Conservation (phyloP, 1,140 invertebrate genomes). For the Drosophila obscura region DNA sequence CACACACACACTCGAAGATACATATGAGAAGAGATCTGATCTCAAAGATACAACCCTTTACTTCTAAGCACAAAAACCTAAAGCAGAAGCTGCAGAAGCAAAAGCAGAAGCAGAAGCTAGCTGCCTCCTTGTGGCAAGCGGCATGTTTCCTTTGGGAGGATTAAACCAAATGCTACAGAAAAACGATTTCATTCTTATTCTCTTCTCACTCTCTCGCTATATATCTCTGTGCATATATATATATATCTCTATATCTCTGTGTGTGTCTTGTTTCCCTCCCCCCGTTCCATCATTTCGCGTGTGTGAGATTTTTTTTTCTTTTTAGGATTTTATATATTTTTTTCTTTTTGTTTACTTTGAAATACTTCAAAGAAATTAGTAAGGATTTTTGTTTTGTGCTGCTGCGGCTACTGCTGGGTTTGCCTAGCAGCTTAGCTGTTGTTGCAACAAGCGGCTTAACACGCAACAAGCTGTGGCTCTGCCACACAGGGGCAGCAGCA, state of each 20-base stretch:
- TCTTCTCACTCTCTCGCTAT: too few species aligned
- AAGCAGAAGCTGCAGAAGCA: conserved; percentile 7
- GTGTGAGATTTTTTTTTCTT: conserved; percentile 50
- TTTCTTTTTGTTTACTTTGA: conserved; percentile 33
- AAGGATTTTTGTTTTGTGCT: conserved; percentile 20
- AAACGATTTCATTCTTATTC: conserved; percentile 39
- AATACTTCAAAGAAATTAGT: conserved; percentile 45
- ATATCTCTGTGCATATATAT: too few species aligned
- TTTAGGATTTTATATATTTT: conserved; percentile 10
- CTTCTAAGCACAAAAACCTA: conserved; percentile 60
- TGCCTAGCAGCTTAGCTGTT: conserved; percentile 58
- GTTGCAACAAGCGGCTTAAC: conserved; percentile 75
- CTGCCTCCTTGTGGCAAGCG: conserved; percentile 46
- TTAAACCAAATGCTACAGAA: conserved; percentile 76
- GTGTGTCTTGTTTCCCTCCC: too few species aligned
- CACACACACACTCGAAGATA: conserved; percentile 8
- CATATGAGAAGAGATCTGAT: conserved; percentile 17
- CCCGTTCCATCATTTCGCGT: conserved; percentile 11
- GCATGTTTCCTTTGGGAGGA: conserved; percentile 76
- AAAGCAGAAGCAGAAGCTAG: conserved; percentile 7
- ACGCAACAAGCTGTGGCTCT: conserved; percentile 29
- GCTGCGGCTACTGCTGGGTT: conserved; percentile 3
- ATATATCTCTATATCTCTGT: too few species aligned
- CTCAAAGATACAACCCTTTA: conserved; percentile 16
- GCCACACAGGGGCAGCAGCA: conserved; percentile 3